These are phyloP conservation scores for Drosophila lacertosa DNA, from an alignment of 1,140 invertebrate species.

Conservation along the genomic window DNA sequence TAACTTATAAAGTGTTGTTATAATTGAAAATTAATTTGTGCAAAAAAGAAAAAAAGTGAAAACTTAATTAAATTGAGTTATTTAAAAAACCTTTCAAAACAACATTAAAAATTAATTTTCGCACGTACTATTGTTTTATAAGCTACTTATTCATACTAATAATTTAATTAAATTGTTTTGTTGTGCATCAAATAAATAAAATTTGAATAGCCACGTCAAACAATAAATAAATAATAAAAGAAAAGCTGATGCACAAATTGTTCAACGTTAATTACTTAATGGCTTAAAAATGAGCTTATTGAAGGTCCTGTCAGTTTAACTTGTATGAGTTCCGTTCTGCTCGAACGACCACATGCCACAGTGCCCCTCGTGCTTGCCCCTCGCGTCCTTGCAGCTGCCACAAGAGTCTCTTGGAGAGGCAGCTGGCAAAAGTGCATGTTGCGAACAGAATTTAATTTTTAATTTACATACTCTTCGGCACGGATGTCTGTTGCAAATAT, in stretches of 20 bases:
- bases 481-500: slow-evolving; percentile 5
- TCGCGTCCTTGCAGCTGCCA: slow-evolving; percentile 5
- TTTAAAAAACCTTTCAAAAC: too few relatives aligned
- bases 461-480: slow-evolving; percentile 55
- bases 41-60: too few relatives aligned
- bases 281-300: slow-evolving; percentile 66
- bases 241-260: slow-evolving; percentile 54
- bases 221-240: slow-evolving; percentile 19
- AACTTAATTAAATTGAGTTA: too few relatives aligned
- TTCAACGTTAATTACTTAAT: slow-evolving; percentile 71
- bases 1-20: too few relatives aligned
- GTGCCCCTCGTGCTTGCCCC: neutral
- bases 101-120: too few relatives aligned
- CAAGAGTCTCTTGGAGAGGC: slow-evolving; percentile 58
- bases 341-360: slow-evolving; percentile 21
- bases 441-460: slow-evolving; percentile 71
- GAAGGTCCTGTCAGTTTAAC: slow-evolving; percentile 55
- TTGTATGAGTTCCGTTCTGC: slow-evolving; percentile 35
- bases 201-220: slow-evolving; percentile 18
- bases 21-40: too few relatives aligned
- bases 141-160: neutral
- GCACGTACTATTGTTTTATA: neutral
- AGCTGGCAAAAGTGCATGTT: slow-evolving; percentile 69
- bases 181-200: slow-evolving; percentile 4
- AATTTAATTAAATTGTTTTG: slow-evolving; percentile 3